Base-by-base conservation (phyloP, 1,140 invertebrate species). In the Hesperophylax magnus region DNA sequence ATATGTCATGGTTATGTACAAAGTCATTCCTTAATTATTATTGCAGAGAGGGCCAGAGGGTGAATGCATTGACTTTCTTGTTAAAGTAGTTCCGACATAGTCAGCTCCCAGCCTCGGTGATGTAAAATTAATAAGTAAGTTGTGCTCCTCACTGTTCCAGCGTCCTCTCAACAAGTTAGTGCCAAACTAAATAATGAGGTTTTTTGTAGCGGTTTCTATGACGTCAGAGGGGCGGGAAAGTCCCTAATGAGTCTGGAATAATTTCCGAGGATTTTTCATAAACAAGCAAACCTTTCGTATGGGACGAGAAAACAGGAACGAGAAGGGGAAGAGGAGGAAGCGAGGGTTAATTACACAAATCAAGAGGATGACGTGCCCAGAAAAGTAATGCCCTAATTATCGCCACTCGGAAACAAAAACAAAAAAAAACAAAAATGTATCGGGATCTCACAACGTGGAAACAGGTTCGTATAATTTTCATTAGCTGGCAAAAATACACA, bases 331-430 rank as follows among this genome's bases (percentile, higher is more conserved):
- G 56, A n/a, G 56, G 54, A 14, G 17, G 18, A 9, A 39, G 5
- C 39, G 39, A 47, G 39, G 20, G 58, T 61, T 61, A 61, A 61
- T 61, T 61, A 61, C 58, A 18, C 58, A 61, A 61, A 61, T 61
- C 58, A 61, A 61, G 58, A 61, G 58, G 58, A 61, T 24, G 58
- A 61, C 24, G 58, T 61, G 58, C 18, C 24, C 58, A 24, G 58
- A 61, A 61, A 61, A 24, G 18, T 22, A 61, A 61, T 61, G 18
- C 24, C 24, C 58, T 22, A 61, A 61, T 61, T 61, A 20, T 61
- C 58, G 58, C 58, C 58, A 24, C 58, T 24, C 58, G n/a, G 22
- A 20, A 20, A 60, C 56, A 22, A 61, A 20, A 47, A 11, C 6
- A 11, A 47, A 39, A 39, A 3, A 39, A 5, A 47, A 47, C 39